A percentile compares a stretch with the other conserved stretches of the same genome.
These are phyloP conservation scores for Patella caerulea DNA, from an alignment of 2,888 invertebrate species.

Conservation along the genomic window DNA sequence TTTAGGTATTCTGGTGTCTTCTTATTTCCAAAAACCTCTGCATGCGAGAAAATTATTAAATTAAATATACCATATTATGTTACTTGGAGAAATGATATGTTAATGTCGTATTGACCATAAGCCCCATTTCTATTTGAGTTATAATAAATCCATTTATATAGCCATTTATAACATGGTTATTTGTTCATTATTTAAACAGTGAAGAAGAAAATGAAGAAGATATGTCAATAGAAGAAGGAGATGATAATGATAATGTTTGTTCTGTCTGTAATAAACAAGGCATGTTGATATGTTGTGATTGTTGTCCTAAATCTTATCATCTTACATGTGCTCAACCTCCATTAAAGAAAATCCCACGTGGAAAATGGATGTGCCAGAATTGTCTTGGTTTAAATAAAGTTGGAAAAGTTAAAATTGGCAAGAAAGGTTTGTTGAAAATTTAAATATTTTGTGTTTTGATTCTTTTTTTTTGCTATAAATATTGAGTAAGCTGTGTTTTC, in stretches of 20 bases:
- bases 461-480: neutral
- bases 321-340: constrained; percentile 58
- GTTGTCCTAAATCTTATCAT: constrained; percentile 60
- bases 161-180: neutral
- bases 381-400: constrained; percentile 51
- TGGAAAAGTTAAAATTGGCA: constrained; percentile 45
- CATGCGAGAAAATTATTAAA: too few species aligned
- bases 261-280: constrained; percentile 57
- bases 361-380: constrained; percentile 62
- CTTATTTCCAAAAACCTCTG: too few species aligned
- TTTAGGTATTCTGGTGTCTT: too few species aligned
- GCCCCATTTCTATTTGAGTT: too few species aligned
- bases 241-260: constrained; percentile 53
- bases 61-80: too few species aligned
- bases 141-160: neutral
- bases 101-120: too few species aligned
- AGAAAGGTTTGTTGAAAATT: constrained; percentile 4
- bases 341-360: constrained; percentile 60
- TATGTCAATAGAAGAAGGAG: constrained; percentile 43
- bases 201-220: constrained; percentile 44
- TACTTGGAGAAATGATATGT: neutral
- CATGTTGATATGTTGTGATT: constrained; percentile 59
- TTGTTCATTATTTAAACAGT: neutral
- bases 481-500: constrained; percentile 4
- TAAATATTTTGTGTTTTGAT: neutral